Conservation (phyloP, 2,797 vertebrate species). For the Cheirogaleus major region DNA sequence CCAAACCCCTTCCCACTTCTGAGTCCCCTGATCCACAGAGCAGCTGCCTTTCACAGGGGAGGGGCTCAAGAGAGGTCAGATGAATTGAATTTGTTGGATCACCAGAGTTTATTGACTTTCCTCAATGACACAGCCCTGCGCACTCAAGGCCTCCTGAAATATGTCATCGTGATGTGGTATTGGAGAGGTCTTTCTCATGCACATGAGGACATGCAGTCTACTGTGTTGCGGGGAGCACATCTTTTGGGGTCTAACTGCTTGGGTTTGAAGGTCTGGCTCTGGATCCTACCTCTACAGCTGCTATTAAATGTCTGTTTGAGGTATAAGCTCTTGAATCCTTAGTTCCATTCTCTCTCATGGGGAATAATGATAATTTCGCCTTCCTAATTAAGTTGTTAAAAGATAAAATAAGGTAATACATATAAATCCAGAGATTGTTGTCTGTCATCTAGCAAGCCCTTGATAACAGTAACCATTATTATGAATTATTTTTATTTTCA, state of each 20-base stretch:
- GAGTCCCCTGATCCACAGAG: neutral
- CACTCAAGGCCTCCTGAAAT: neutral
- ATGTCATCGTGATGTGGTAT: rapidly evolving
- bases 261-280: neutral
- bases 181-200: neutral
- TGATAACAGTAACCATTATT: neutral
- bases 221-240: rapidly evolving
- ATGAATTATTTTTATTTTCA: conserved; percentile 9
- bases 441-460: neutral
- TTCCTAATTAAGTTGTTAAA: conserved; percentile 15
- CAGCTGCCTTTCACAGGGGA: neutral
- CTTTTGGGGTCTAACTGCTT: neutral
- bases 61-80: neutral
- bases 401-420: neutral
- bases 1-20: neutral
- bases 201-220: neutral
- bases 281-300: neutral
- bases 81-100: neutral
- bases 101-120: neutral
- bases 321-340: neutral
- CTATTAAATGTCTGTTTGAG: neutral
- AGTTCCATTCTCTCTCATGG: neutral
- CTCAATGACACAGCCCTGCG: neutral
- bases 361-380: neutral
- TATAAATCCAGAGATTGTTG: neutral